Base-by-base conservation (phyloP, 1,140 invertebrate species). In the Papilio dardanus region DNA sequence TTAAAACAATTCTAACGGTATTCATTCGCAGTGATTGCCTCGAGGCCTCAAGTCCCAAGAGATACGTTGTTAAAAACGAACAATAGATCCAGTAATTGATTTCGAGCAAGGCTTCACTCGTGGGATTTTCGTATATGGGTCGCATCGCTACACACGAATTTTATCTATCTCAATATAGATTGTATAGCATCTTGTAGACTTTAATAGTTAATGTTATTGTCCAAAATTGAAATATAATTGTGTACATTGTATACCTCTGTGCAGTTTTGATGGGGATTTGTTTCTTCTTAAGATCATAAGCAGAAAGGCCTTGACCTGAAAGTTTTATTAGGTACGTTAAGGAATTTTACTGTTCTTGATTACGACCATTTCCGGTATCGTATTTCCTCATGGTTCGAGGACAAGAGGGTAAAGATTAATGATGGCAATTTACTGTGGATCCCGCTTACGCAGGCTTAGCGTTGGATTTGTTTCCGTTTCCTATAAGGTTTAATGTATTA, bases 391-490 rank as follows among this genome's bases (percentile, higher is more conserved):
- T 37, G 67, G n/a, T 37, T 69, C 67, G 21, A 31, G 65, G 65
- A 66, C 30, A 33, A 37, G 67, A 69, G 67, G 67, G 67, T 21
- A 69, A 69, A 69, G 67, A 69, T 69, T 69, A 69, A 69, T 40
- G 67, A 24, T 35, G 21, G 31, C 67, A 69, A 37, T 40, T 69
- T 69, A 24, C 24, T 12, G 67, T 69, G 33, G 30, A 67, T 67
- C 65, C 33, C 65, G 67, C 67, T 37, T 24, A 24, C 67, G 67
- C 8, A 21, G 67, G 31, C 33, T 69, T 69, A 37, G 67, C 67
- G 67, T 40, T 69, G 67, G 67, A 69, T 69, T 69, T 42, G 67
- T 69, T 69, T 35, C 31, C 67, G 19, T 69, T 69, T 4, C 31
- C 21, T 40, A 69, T 40, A 69, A 69, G 67, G 35, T 37, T 69